These are phyloP conservation scores for Diaphora mendica DNA, from an alignment of 2,888 invertebrate species.

Conservation along the genomic window DNA sequence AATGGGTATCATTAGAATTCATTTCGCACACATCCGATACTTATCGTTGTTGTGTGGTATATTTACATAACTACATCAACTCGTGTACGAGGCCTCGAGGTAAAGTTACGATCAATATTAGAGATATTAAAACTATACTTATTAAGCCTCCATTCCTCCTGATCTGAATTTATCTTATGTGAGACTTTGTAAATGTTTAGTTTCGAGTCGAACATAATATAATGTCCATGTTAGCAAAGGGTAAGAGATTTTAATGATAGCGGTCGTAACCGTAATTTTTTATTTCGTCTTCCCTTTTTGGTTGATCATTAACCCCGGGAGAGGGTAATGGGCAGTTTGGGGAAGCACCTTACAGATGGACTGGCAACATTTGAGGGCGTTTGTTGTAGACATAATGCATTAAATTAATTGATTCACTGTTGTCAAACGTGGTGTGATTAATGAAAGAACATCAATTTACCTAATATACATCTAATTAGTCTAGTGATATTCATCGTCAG, in stretches of 20 bases:
- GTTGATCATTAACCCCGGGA: conserved; percentile 49
- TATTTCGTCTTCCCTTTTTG: conserved; percentile 50
- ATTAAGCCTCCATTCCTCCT: conserved; percentile 34
- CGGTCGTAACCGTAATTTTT: conserved; percentile 55
- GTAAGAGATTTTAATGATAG: conserved; percentile 56
- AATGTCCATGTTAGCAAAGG: conserved; percentile 41
- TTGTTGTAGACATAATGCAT: conserved; percentile 9
- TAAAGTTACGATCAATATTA: conserved; percentile 49
- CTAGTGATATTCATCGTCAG: background rate
- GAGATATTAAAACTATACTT: conserved; percentile 50
- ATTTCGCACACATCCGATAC: conserved; percentile 61
- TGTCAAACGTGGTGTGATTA: conserved; percentile 4
- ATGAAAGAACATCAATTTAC: conserved; percentile 12
- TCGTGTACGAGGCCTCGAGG: conserved; percentile 48
- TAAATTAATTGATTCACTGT: conserved; percentile 8
- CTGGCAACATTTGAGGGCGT: conserved; percentile 8
- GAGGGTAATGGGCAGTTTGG: conserved; percentile 24
- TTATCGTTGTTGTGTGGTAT: conserved; percentile 56
- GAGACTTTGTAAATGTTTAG: conserved; percentile 36
- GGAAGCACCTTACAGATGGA: conserved; percentile 36
- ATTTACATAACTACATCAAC: conserved; percentile 55
- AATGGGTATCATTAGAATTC: conserved; percentile 65
- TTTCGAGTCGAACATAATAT: conserved; percentile 45
- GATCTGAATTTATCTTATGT: conserved; percentile 43
- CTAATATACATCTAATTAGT: background rate